These are phyloP conservation scores for Rhincodon typus DNA, from an alignment of 2,797 vertebrate genomes.

Conservation along the genomic window DNA sequence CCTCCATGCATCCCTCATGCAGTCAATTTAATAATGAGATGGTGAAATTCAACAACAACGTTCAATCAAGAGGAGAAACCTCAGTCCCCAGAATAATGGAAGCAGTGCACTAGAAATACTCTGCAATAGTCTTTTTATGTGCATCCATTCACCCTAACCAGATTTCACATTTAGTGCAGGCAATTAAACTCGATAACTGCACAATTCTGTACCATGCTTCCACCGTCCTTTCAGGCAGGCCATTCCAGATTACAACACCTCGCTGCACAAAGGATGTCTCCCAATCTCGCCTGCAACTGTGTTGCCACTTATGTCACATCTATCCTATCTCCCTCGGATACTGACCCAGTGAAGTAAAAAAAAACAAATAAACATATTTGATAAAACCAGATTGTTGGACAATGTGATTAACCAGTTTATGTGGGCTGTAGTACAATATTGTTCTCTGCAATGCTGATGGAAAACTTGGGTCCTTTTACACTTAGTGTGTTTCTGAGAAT, in stretches of 20 bases:
- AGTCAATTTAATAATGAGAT: not conserved
- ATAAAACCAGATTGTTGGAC: not conserved
- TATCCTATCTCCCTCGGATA: not conserved
- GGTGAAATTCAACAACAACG: not conserved
- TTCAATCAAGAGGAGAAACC: not conserved
- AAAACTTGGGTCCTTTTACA: not conserved
- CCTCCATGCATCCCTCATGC: not conserved
- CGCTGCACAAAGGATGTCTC: not conserved
- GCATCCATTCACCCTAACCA: not conserved
- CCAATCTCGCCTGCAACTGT: not conserved
- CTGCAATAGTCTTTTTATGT: not conserved
- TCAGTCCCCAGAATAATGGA: not conserved
- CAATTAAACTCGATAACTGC: not conserved
- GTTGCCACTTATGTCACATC: not conserved
- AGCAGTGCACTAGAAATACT: not conserved
- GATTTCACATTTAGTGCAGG: not conserved
- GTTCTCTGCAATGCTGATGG: not conserved
- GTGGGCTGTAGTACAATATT: not conserved
- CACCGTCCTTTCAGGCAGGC: not conserved
- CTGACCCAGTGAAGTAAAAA: not conserved
- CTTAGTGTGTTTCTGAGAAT: not conserved
- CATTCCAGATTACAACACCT: not conserved
- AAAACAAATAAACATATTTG: not conserved
- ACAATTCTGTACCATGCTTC: not conserved
- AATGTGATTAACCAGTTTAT: not conserved